Base-by-base conservation (phyloP, 92 coral and sea anemone genomes). In the Porites divaricata region DNA sequence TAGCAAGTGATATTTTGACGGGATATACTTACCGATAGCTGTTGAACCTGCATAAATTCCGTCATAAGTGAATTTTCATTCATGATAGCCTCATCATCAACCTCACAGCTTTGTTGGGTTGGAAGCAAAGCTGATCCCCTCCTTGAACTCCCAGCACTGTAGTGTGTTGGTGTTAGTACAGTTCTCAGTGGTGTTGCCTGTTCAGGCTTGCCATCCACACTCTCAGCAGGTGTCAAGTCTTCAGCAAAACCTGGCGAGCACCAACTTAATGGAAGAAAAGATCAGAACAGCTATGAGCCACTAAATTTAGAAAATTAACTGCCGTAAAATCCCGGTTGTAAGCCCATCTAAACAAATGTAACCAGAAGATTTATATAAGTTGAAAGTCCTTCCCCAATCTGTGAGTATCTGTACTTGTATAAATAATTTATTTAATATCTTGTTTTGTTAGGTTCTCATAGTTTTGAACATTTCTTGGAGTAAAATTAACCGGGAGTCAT, bases 31-130 rank as follows among this genome's bases (percentile, higher is more conserved):
- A 94, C 98, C 76, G 95, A 67, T 1, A 75, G 84, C 48, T 70
- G 90, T 28, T 87, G 89, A 21, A 90, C 98, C 54, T 91, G 90
- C 70, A 82, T 92, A 7, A 94, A 56, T 67, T 94, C 98, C 9
- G 87, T 87, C 88, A 92, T 77, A 13, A 94, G 76, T 52, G 98
- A 94, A 81, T 76, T 89, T 85, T 94, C 98, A 79, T 92, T 92
- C 65, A 89, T 3, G 7, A 64, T 7, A 9, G 41, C 16, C 22
- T 85, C 90, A 9, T 92, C 98, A 67, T 94, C 98, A 13, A 92
- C 92, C 72, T 94, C 98, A 65, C 96, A 93, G 77, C 89, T 89
- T 74, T 94, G 95, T 74, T 94, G 95, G 52, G 77, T 35, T 6
- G 98, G 98, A 16, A 94, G 88, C 69, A 91, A 74, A 2, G 88